Evolutionary conservation across 1,140 invertebrate genomes (phyloP).

Genomic region (Oryctes rhinoceros): DNA sequence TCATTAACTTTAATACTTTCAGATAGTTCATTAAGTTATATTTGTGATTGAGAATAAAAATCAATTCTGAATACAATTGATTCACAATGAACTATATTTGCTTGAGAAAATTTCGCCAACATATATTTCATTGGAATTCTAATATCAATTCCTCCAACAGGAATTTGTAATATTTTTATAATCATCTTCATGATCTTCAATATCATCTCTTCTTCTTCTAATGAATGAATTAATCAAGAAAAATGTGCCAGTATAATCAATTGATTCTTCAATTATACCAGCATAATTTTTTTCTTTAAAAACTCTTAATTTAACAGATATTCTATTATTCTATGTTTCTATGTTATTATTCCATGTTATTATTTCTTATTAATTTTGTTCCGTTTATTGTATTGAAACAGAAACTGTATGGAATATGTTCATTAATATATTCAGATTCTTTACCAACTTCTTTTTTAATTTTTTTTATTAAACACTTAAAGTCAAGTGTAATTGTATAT

Average conservation of each 20-base stretch:
- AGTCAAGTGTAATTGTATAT: slow-evolving; percentile 27
- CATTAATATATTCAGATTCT: slow-evolving; percentile 25
- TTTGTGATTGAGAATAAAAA: too few relatives aligned
- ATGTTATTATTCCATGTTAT: slow-evolving; percentile 40
- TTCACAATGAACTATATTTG: too few relatives aligned
- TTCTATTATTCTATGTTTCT: neutral
- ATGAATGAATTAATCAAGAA: neutral
- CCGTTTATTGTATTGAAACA: slow-evolving; percentile 9
- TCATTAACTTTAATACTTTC: too few relatives aligned
- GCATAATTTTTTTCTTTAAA: neutral
- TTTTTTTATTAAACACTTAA: slow-evolving; percentile 29
- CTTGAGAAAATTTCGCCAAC: too few relatives aligned
- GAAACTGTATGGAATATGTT: slow-evolving; percentile 38
- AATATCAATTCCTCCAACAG: neutral
- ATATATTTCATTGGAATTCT: too few relatives aligned
- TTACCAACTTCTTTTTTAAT: slow-evolving; percentile 40
- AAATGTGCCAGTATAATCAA: neutral
- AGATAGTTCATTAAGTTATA: neutral
- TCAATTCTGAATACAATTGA: too few relatives aligned
- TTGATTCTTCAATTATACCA: neutral
- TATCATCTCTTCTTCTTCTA: too few relatives aligned
- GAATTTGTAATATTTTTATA: too few relatives aligned
- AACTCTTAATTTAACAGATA: neutral
- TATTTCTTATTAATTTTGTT: slow-evolving; percentile 32
- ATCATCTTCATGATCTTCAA: too few relatives aligned